These are phyloP conservation scores for Ciconia stormi DNA, from an alignment of 2,113 vertebrate species.

Conservation along the genomic window DNA sequence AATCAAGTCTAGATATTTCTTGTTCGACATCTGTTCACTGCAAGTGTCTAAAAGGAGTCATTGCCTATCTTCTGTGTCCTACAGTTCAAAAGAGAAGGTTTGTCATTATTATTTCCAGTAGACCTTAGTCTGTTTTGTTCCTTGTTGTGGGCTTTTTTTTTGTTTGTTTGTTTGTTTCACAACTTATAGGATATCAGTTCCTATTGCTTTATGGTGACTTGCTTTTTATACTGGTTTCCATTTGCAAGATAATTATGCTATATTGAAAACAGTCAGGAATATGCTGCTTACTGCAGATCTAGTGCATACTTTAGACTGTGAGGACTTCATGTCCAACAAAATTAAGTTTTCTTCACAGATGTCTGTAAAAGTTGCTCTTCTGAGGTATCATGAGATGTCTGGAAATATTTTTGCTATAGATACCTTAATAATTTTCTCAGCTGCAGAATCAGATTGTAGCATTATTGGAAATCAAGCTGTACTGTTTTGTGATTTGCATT, in stretches of 20 bases:
- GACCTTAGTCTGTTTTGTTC: neutral
- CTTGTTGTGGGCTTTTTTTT: neutral
- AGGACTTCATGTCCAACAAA: neutral
- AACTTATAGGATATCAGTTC: neutral
- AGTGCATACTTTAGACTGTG: neutral
- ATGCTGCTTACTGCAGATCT: neutral
- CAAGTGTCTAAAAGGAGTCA: neutral
- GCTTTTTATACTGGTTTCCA: neutral
- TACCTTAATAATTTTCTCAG: conserved; percentile 1
- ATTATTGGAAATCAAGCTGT: neutral
- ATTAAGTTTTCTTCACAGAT: neutral
- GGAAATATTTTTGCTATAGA: neutral
- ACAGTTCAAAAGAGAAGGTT: neutral
- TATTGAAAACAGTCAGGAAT: neutral
- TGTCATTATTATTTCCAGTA: neutral
- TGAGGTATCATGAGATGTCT: neutral
- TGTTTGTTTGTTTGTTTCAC: neutral
- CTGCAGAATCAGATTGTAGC: neutral
- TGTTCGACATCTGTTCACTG: neutral
- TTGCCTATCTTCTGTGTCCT: neutral
- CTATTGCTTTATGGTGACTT: neutral
- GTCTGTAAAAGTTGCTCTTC: neutral
- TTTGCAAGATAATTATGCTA: neutral
- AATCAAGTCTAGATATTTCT: neutral
- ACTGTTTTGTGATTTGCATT: neutral